phyloP scores from a whole-genome alignment of 1,140 invertebrate species.

The Drosophila repletoides region DNA sequence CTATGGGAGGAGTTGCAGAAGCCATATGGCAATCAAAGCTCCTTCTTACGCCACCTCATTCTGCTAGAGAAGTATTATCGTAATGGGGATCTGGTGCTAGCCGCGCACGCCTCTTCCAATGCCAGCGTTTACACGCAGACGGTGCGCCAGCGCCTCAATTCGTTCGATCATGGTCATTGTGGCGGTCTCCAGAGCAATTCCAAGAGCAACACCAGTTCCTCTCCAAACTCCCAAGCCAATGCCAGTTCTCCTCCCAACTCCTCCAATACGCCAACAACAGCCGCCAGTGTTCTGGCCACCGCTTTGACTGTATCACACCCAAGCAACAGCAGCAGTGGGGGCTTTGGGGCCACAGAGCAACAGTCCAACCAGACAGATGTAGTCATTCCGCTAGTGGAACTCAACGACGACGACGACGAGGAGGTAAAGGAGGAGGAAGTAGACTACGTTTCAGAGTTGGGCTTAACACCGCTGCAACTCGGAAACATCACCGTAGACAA shows the following conservation, averaged over 20 bases:
- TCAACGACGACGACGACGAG: constrained; percentile 61
- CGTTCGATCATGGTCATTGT: constrained; percentile 86
- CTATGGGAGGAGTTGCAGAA: constrained; percentile 91
- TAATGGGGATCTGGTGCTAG: constrained; percentile 88
- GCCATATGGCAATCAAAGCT: constrained; percentile 92
- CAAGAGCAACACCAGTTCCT: not conserved
- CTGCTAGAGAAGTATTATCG: constrained; percentile 91
- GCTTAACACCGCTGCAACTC: constrained; percentile 17
- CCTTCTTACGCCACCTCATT: constrained; percentile 90
- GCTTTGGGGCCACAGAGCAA: not conserved
- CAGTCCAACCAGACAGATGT: constrained; percentile 15
- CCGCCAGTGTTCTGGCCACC: constrained; percentile 33
- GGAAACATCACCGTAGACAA: constrained; percentile 66
- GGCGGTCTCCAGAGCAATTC: constrained; percentile 39
- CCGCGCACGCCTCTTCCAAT: constrained; percentile 88
- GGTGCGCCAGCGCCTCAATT: constrained; percentile 89
- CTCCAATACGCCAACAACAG: constrained; percentile 4
- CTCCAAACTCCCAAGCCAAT: too few relatives aligned
- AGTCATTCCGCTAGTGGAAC: constrained; percentile 56
- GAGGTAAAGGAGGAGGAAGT: not conserved
- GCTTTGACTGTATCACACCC: too few relatives aligned
- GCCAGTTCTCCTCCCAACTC: not conserved
- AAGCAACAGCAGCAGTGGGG: not conserved
- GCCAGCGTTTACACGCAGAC: constrained; percentile 90
- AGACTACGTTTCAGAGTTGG: not conserved